Conservation (phyloP, 2,113 vertebrate genomes). For the Colossoma macropomum region DNA sequence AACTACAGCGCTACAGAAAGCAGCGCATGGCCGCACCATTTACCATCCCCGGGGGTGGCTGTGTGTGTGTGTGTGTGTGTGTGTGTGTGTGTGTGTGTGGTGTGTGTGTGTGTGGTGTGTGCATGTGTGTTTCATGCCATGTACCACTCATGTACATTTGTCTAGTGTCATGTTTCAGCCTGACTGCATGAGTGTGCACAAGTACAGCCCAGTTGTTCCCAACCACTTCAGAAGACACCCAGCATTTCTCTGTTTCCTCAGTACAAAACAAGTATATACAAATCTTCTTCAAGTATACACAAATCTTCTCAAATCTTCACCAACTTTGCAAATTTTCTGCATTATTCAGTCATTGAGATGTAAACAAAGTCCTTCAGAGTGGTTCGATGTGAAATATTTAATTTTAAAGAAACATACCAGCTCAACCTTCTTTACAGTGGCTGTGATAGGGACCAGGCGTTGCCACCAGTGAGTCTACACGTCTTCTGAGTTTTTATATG, state of each 20-base stretch:
- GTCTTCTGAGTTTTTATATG: too few species aligned
- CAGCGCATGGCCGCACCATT: constrained; percentile 62
- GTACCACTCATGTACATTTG: not conserved
- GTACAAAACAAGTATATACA: not conserved
- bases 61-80: constrained; percentile 23
- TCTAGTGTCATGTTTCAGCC: not conserved
- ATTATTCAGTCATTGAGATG: too few species aligned
- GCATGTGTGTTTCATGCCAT: constrained; percentile 7
- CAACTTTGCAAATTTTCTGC: too few species aligned
- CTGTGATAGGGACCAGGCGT: too few species aligned
- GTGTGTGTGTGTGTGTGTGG: constrained; percentile 26
- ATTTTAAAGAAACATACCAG: too few species aligned
- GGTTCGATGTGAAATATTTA: too few species aligned
- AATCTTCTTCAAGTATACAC: too few species aligned
- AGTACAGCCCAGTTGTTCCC: not conserved
- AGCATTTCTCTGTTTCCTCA: not conserved
- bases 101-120: constrained; percentile 31
- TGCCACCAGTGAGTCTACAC: too few species aligned
- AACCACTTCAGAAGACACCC: not conserved
- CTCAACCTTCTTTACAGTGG: too few species aligned
- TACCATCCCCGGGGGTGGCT: constrained; percentile 41
- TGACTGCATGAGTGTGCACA: not conserved
- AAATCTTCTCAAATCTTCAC: too few species aligned
- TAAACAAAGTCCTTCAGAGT: too few species aligned
- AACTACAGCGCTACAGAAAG: constrained; percentile 63